Evolutionary conservation across 1,140 invertebrate genomes (phyloP), one percentile per base, ranked within the genome.

Genomic region (Rhizoglyphus robini): DNA sequence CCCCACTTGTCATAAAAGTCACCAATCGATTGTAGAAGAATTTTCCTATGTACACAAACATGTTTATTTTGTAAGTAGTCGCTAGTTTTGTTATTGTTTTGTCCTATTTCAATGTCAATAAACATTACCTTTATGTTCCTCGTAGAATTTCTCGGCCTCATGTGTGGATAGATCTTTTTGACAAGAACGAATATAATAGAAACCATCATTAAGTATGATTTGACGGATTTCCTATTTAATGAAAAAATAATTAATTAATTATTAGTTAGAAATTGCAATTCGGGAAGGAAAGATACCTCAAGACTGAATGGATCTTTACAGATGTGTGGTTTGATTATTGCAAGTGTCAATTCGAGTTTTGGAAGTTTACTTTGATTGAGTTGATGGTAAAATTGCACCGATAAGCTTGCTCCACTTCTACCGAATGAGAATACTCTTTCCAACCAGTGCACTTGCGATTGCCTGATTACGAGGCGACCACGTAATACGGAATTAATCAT

Each of bases 1-100:
- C 84, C 1, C 90, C 90, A 81, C 90, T 94, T 60, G 80, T 79
- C 86, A 94, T 93, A 71, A 90, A 91, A 30, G 85, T 88, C 0
- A 88, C 78, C 13, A 94, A 76, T 62, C 90, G 80, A 71, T 91
- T 86, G 71, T 84, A 92, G 77, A 93, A 95, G 77, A 94, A 93
- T 75, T 87, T 88, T 1, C 74, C 75, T 76, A 70, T 63, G 70
- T 70, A 8, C 49, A 65, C 38, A 41, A 69, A 69, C 32, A 41
- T 62, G 60, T 62, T 36, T 65, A 36, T 31, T 54, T 36, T 20
- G 36, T 51, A 15, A 67, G 60, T 38, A 46, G 23, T 48, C 32
- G 11, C n/a, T 23, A 11, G 23, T 13, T 23, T 30, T 57, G 11
- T 57, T 30, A 57, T 23, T 57, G 20, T 13, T 13, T 23, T 57